Base-by-base conservation (phyloP, 2,888 invertebrate genomes). In the Alloscopus bannaensis region DNA sequence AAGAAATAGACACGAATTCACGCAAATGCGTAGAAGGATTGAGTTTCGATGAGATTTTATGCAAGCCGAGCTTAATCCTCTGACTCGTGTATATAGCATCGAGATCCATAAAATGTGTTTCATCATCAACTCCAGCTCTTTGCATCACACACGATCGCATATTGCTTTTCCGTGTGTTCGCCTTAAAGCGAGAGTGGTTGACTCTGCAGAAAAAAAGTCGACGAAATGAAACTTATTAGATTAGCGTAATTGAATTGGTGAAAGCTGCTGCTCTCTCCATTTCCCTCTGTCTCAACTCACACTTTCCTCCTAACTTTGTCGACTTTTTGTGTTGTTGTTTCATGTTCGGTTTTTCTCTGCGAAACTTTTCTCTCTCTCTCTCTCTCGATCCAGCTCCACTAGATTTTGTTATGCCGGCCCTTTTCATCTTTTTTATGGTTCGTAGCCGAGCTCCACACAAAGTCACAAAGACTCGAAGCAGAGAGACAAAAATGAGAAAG, bases 161-260 rank as follows among this genome's bases (percentile, higher is more conserved):
- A 57, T n/a, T 59, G 31, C 28, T 11, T 31, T 28, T 59, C 31
- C 24, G 20, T 50, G 24, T 52, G 52, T 8, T 6, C 47, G 3
- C 16, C 16, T 45, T 11, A 40, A 4, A 3, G 16, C 26, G 18
- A 24, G 13, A 40, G 62, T 62, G 62, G 62, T 22, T 29, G 62
- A 62, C 40, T 62, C 62, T 22, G 22, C 40, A 40, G 29, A 59
- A 8, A 31, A 40, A 40, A 40, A n/a, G n/a, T n/a, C n/a, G n/a
- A n/a, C 22, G 60, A 71, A 57, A 71, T 73, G 70, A 79, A 79
- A 52, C 75, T 79, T 79, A 81, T 81, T 81, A 79, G 79, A 81
- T 81, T 81, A 81, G 50, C 70, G 70, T 81, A 81, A 81, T 81
- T 81, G 81, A 79, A 81, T 81, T 71, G 66, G 81, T 65, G 73